Base-by-base conservation (phyloP, 1,140 invertebrate genomes). In the Sminthurides bifidus region DNA sequence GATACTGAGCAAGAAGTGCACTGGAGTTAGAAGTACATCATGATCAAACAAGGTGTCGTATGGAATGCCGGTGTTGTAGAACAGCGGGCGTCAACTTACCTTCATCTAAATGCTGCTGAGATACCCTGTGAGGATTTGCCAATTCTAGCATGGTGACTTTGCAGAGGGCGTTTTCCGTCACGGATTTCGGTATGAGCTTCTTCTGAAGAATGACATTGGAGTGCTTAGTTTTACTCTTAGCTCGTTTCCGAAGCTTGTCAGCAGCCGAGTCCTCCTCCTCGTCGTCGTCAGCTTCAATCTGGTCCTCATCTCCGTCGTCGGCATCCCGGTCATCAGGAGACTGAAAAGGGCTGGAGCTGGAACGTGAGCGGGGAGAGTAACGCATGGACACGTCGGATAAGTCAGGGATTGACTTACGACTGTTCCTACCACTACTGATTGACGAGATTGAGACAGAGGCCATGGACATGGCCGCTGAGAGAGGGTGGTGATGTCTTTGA, bases 141-240 rank as follows among this genome's bases (percentile, higher is more conserved):
- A 21, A 19, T 27, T 52, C 38, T 4, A 31, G 15, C 10, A n/a
- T 38, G 8, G 51, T 30, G 2, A 60, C 54, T 54, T 59, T 60
- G 46, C 49, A 58, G 12, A 64, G 44, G 37, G 48, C 54, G 52
- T 60, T 64, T 43, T 64, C 62, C 5, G 62, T 64, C 23, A 64
- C 54, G 19, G 62, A 64, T 43, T 64, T 64, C 6, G 62, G 58
- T 30, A 64, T 60, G 27, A 55, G 38, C 48, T 59, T 60, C 43
- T 57, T 57, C 4, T 8, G 30, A 3, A 17, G 8, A 6, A 8
- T 30, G 15, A 3, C 10, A 48, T 19, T 48, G 12, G 21, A 10
- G 30, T 8, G 12, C 19, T 30, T 48, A 31, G 3, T 24, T 19
- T 33, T 29, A 26, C 5, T 30, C 17, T 24, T 29, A 27, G 41